Percentiles rank a stretch among this genome's conserved stretches.
Evolutionary conservation across 2,888 invertebrate genomes (phyloP).

Genomic region (Orchesellides sinensis): DNA sequence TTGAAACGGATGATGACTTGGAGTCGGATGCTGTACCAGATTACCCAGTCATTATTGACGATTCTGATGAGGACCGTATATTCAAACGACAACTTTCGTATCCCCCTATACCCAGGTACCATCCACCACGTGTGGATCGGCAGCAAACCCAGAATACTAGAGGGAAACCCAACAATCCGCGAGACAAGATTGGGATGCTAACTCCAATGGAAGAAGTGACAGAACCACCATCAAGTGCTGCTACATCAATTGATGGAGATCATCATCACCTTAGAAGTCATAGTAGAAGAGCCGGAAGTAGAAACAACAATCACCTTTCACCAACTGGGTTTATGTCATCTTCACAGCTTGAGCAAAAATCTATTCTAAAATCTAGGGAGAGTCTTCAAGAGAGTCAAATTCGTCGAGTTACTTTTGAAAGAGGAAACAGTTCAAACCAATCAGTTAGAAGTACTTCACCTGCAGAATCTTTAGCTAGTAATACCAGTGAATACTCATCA

Average conservation of each 20-base stretch:
- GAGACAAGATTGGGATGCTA: conserved; percentile 57
- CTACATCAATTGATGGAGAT: conserved; percentile 51
- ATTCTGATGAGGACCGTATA: conserved; percentile 58
- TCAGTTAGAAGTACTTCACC: conserved; percentile 37
- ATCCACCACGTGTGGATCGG: conserved; percentile 52
- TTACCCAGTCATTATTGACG: conserved; percentile 41
- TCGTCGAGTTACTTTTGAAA: conserved; percentile 51
- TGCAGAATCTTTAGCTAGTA: conserved; percentile 43
- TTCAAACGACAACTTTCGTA: conserved; percentile 71
- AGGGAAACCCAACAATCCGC: conserved; percentile 53
- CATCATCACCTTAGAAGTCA: conserved; percentile 19
- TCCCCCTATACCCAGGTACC: conserved; percentile 72
- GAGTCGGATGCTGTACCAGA: conserved; percentile 75
- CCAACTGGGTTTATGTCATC: conserved; percentile 18
- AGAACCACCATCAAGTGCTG: conserved; percentile 67
- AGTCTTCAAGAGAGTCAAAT: conserved; percentile 24
- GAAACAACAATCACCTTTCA: conserved; percentile 18
- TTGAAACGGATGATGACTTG: conserved; percentile 75
- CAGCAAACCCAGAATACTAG: conserved; percentile 22
- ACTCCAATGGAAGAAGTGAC: conserved; percentile 69
- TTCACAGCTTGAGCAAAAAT: conserved; percentile 53
- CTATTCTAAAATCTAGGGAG: conserved; percentile 56
- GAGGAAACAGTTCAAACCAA: conserved; percentile 8
- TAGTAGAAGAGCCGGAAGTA: conserved; percentile 16
- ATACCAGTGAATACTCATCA: conserved; percentile 60